Percentiles rank a stretch among this genome's conserved stretches.
Evolutionary conservation across 1,140 invertebrate species (phyloP).

Genomic region (Drosophila rhopaloa): DNA sequence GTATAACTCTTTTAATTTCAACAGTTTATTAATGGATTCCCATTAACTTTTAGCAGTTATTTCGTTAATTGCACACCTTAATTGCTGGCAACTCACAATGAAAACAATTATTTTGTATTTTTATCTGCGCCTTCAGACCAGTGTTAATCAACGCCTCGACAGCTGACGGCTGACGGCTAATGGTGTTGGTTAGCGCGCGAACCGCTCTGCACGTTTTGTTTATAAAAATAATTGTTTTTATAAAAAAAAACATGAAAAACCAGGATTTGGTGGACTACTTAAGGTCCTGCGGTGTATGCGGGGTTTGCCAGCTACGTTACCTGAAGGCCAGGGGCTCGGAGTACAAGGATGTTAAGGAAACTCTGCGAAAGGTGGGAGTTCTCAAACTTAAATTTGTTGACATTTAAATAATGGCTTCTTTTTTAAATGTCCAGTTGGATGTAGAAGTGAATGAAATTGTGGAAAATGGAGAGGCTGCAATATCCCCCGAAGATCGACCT

Average conservation of each 20-base stretch:
- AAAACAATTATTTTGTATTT: slow-evolving; percentile 46
- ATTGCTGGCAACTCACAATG: slow-evolving; percentile 32
- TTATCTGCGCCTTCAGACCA: slow-evolving; percentile 5
- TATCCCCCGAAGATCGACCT: slow-evolving; percentile 19
- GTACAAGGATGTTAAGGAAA: slow-evolving; percentile 84
- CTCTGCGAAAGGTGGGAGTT: slow-evolving; percentile 75
- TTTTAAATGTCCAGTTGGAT: slow-evolving; percentile 42
- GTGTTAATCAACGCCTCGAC: slow-evolving; percentile 10
- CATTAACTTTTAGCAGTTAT: no score
- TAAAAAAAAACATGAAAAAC: slow-evolving; percentile 62
- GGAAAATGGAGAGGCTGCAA: not conserved
- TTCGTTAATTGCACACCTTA: slow-evolving; percentile 34
- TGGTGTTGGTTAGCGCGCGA: slow-evolving; percentile 12
- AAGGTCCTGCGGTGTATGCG: slow-evolving; percentile 85
- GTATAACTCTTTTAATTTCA: not conserved
- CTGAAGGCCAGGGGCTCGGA: slow-evolving; percentile 84
- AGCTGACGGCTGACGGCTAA: slow-evolving; percentile 10
- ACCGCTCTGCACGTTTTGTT: slow-evolving; percentile 61
- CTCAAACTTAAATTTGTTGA: not conserved
- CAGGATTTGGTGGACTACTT: slow-evolving; percentile 84
- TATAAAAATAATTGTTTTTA: slow-evolving; percentile 20
- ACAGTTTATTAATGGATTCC: not conserved
- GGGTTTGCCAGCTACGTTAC: slow-evolving; percentile 86
- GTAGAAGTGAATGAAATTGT: slow-evolving; percentile 38
- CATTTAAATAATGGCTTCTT: slow-evolving; percentile 9